Conservation (phyloP, 1,140 invertebrate species). For the Polypedilum vanderplanki region DNA sequence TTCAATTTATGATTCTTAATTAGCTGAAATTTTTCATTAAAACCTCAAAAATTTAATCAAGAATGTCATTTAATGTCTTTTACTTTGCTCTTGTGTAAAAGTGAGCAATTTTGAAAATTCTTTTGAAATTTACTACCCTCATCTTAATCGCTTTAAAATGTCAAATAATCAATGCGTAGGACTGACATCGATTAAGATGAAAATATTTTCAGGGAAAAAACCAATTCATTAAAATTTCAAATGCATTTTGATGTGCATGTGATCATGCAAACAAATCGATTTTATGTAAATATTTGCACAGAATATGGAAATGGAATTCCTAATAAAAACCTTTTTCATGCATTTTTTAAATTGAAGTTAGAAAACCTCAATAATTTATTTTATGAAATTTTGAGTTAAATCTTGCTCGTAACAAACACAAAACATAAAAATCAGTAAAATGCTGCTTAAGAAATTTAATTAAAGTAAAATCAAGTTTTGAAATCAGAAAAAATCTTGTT, state of each 20-base stretch:
- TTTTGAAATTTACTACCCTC: no score
- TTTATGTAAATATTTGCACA: not conserved
- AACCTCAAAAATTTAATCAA: not conserved
- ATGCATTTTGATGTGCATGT: not conserved
- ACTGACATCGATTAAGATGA: no score
- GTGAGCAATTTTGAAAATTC: not conserved
- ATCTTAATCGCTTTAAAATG: no score
- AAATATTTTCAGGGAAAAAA: not conserved
- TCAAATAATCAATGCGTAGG: no score
- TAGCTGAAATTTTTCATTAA: not conserved
- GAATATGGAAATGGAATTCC: not conserved
- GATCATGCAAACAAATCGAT: not conserved
- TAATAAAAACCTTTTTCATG: not conserved
- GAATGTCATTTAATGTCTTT: not conserved
- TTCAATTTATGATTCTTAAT: not conserved
- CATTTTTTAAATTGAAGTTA: not conserved
- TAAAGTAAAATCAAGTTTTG: no score
- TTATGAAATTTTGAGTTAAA: no score
- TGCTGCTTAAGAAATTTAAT: no score
- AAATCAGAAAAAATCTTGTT: no score
- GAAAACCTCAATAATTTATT: no score
- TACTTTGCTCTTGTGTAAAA: not conserved
- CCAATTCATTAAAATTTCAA: not conserved
- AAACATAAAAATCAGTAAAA: no score
- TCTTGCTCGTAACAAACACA: no score